Percentiles rank a stretch among this genome's conserved stretches.
phyloP scores from a whole-genome alignment of 2,113 vertebrate genomes.

The Neoarius graeffei region DNA sequence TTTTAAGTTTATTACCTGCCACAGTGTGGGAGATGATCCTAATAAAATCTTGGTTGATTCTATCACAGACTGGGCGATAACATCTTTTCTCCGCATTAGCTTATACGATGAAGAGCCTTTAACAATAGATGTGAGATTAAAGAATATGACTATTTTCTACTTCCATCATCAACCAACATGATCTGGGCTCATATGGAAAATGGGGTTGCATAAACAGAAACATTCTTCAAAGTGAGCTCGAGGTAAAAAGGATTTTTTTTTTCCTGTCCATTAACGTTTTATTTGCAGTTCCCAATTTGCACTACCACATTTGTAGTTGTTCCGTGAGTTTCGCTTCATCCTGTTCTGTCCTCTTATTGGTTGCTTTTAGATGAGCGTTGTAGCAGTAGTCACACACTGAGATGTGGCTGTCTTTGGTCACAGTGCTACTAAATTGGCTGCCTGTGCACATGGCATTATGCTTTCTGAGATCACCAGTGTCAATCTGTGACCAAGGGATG shows the following conservation, averaged over 20 bases:
- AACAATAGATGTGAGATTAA: neutral
- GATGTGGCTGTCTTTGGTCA: too few relatives aligned
- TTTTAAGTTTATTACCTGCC: conserved; percentile 8
- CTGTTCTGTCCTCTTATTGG: neutral
- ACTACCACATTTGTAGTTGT: neutral
- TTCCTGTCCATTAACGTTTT: neutral
- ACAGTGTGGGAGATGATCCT: neutral
- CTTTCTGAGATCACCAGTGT: neutral
- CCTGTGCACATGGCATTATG: neutral
- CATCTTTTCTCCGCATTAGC: conserved; percentile 1
- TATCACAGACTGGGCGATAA: neutral
- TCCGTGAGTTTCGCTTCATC: neutral
- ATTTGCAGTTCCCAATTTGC: neutral
- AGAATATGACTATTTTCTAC: neutral
- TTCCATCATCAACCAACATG: neutral
- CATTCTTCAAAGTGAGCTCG: neutral
- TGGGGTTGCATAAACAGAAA: neutral
- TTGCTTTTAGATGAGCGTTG: neutral
- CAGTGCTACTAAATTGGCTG: too few relatives aligned
- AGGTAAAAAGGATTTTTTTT: neutral
- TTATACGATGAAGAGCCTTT: neutral
- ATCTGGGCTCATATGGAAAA: neutral
- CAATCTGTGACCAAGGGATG: neutral
- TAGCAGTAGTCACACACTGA: neutral
- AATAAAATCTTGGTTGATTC: neutral